Evolutionary conservation across 2,888 invertebrate genomes (phyloP).

Genomic region (Drosophila infuscata): DNA sequence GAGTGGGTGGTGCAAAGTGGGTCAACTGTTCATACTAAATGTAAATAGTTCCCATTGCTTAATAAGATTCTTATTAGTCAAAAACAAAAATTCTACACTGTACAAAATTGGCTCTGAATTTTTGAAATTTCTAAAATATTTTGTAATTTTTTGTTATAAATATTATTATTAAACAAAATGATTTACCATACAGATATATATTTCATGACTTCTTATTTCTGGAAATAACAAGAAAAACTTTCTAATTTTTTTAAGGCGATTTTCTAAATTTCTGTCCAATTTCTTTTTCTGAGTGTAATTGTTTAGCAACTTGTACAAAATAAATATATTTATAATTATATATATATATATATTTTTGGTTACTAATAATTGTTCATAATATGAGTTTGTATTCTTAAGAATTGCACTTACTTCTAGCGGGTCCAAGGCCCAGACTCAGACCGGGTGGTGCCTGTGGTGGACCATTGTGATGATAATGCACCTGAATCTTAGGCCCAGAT

Average conservation of each 20-base stretch:
- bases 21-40: too few relatives aligned
- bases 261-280: too few relatives aligned
- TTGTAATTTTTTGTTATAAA: too few relatives aligned
- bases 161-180: too few relatives aligned
- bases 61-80: not conserved
- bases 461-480: conserved; percentile 85
- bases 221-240: too few relatives aligned
- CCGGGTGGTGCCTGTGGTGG: conserved; percentile 67
- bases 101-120: too few relatives aligned
- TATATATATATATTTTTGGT: too few relatives aligned
- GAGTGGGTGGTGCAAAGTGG: not conserved
- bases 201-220: too few relatives aligned
- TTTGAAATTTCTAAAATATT: too few relatives aligned
- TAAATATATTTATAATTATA: not conserved
- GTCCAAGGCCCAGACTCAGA: conserved; percentile 63
- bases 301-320: not conserved
- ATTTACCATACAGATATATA: too few relatives aligned
- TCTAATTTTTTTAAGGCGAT: too few relatives aligned
- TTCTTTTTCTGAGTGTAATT: not conserved
- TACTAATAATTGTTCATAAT: not conserved
- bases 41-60: not conserved
- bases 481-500: conserved; percentile 71
- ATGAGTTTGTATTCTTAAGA: not conserved
- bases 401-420: conserved; percentile 79
- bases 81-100: not conserved